These are phyloP conservation scores for Megamerina dolium DNA, from an alignment of 2,888 invertebrate genomes.

Conservation along the genomic window DNA sequence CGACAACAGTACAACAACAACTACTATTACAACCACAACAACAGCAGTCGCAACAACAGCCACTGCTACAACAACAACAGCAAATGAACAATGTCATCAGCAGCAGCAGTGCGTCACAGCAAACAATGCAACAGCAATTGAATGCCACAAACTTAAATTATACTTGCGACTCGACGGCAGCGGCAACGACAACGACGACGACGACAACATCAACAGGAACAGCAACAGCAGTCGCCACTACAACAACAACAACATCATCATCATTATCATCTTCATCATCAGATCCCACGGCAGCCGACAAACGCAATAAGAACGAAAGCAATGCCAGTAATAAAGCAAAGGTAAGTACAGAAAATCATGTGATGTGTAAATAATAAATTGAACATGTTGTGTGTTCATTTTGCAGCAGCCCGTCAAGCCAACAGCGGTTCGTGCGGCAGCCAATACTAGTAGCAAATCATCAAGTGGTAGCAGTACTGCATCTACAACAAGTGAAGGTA, in stretches of 20 bases:
- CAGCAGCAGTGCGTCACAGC: too few relatives aligned
- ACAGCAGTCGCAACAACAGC: slow-evolving; percentile 23
- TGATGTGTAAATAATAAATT: neutral
- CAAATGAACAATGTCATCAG: too few relatives aligned
- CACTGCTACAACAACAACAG: slow-evolving; percentile 17
- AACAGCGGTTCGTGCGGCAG: slow-evolving; percentile 65
- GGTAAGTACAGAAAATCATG: slow-evolving; percentile 38
- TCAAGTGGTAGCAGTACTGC: slow-evolving; percentile 40
- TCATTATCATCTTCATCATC: too few relatives aligned
- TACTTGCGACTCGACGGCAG: slow-evolving; percentile 20
- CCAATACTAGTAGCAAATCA: slow-evolving; percentile 46
- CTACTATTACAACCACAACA: slow-evolving; percentile 31
- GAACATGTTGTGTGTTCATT: neutral
- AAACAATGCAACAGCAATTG: slow-evolving; percentile 11
- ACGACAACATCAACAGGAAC: slow-evolving; percentile 51
- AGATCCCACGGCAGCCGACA: slow-evolving; percentile 51
- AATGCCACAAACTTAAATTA: slow-evolving; percentile 3
- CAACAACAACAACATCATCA: slow-evolving; percentile 29
- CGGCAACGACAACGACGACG: slow-evolving; percentile 37
- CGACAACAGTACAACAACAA: slow-evolving; percentile 50
- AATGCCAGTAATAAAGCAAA: slow-evolving; percentile 48
- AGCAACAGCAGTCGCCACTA: slow-evolving; percentile 33
- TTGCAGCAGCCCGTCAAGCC: slow-evolving; percentile 75
- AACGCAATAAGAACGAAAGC: slow-evolving; percentile 55
- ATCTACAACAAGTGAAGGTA: slow-evolving; percentile 53